phyloP scores from a whole-genome alignment of 2,888 invertebrate genomes.

The Taenaris catops region DNA sequence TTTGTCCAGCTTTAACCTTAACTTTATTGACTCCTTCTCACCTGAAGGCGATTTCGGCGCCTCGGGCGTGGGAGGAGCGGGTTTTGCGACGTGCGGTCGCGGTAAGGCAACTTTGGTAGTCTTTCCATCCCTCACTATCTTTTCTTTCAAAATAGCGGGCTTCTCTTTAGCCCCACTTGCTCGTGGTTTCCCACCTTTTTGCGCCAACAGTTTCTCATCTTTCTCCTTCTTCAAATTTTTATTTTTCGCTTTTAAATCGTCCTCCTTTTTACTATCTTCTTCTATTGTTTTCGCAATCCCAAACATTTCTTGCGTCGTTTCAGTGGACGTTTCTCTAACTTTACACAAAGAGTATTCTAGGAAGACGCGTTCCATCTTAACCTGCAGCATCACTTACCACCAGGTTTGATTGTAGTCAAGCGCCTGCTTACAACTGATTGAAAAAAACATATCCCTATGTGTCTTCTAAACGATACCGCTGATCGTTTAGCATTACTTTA shows the following conservation, averaged over 20 bases:
- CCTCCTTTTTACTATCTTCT: constrained; percentile 40
- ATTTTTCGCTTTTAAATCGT: constrained; percentile 36
- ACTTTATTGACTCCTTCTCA: constrained; percentile 87
- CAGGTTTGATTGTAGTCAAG: too few relatives aligned
- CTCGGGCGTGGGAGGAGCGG: constrained; percentile 37
- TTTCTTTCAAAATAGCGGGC: constrained; percentile 58
- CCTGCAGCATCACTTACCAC: too few relatives aligned
- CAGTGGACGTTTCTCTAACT: constrained; percentile 50
- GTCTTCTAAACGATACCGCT: too few relatives aligned
- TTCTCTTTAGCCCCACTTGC: constrained; percentile 59
- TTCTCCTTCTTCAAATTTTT: constrained; percentile 37
- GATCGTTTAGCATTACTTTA: too few relatives aligned
- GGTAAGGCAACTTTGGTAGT: constrained; percentile 60
- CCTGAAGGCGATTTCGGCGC: constrained; percentile 56
- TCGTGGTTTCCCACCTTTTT: constrained; percentile 62
- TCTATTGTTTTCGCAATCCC: constrained; percentile 71
- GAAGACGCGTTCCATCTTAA: too few relatives aligned
- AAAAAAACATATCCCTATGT: too few relatives aligned
- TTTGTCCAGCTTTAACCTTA: constrained; percentile 90
- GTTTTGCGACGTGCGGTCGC: constrained; percentile 45
- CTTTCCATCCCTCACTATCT: constrained; percentile 59
- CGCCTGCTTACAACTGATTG: too few relatives aligned
- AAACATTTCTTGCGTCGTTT: constrained; percentile 72
- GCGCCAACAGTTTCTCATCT: constrained; percentile 50
- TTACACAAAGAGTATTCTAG: too few relatives aligned